Base-by-base conservation (phyloP, 2,888 invertebrate genomes). In the Leptinotarsa haldemani region DNA sequence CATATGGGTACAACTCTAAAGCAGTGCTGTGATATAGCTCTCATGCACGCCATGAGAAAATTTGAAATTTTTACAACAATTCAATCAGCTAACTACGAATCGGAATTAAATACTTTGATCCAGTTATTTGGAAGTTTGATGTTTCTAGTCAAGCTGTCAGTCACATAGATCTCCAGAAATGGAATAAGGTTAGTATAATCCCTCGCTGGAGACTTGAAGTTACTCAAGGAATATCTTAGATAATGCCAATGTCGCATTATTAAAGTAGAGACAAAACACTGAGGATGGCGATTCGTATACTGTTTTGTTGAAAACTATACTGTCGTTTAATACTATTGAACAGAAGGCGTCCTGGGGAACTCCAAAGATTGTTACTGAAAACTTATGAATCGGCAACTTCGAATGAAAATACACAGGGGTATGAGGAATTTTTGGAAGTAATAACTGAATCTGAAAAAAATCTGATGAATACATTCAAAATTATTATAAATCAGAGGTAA, bases 341-440 rank as follows among this genome's bases (percentile, higher is more conserved):
- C 66, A 75, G 80, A 47, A 74, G 74, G 63, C 50, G 82, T 53
- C 77, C 79, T 12, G 81, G 81, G 18, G 80, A 81, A 71, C 70
- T 80, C n/a, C 78, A 82, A 61, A 74, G 79, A 77, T 30, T 76
- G 15, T 46, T 50, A 15, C 61, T 75, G 7, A 18, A 64, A 4
- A 64, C 65, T n/a, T 64, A 70, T 22, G 61, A 70, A n/a, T 67
- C 16, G 58, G 70, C 52, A 18, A 65, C 50, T 40, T 56, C 20
- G 20, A 65, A 52, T 58, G n/a, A 50, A 16, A 64, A 22, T 15
- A 71, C 9, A 30, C 63, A 52, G 70, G 66, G 15, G 16, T 76
- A 78, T 58, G 76, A 78, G 68, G 78, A 78, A 73, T n/a, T n/a
- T n/a, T n/a, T n/a, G n/a, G n/a, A n/a, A n/a, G n/a, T n/a, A n/a